Conservation (phyloP, 2,888 invertebrate genomes). For the Leucania comma region DNA sequence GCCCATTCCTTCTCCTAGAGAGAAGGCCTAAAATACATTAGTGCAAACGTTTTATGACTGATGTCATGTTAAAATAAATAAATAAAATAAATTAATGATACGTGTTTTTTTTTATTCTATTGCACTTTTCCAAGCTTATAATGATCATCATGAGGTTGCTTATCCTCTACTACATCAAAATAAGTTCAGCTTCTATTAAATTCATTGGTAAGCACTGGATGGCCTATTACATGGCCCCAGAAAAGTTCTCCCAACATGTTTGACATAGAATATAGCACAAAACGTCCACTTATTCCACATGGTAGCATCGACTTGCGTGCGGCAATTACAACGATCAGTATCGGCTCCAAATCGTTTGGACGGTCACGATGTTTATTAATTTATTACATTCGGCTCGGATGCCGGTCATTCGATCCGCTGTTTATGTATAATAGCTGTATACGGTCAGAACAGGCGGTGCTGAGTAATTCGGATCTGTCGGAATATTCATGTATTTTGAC, state of each 20-base stretch:
- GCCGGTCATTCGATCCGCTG: constrained; percentile 64
- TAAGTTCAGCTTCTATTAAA: background rate
- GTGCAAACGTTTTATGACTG: too few relatives aligned
- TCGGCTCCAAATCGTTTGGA: constrained; percentile 58
- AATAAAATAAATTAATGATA: too few relatives aligned
- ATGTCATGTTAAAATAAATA: too few relatives aligned
- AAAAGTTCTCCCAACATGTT: background rate
- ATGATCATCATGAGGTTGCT: too few relatives aligned
- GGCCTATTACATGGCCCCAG: constrained; percentile 10
- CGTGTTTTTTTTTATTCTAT: background rate
- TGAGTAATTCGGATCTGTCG: constrained; percentile 35
- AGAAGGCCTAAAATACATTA: too few relatives aligned
- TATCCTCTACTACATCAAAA: too few relatives aligned
- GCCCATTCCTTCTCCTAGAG: too few relatives aligned
- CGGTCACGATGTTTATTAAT: constrained; percentile 66
- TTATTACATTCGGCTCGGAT: constrained; percentile 67
- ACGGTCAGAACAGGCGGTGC: constrained; percentile 33
- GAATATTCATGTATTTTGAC: constrained; percentile 38
- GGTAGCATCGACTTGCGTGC: constrained; percentile 62
- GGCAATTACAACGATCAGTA: constrained; percentile 65
- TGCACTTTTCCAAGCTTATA: too few relatives aligned
- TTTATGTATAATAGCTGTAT: constrained; percentile 58
- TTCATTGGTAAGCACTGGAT: background rate
- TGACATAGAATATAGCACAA: constrained; percentile 20
- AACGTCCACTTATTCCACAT: constrained; percentile 41